Conservation (phyloP, 2,113 vertebrate genomes). For the Epinephelus cyanopodus region DNA sequence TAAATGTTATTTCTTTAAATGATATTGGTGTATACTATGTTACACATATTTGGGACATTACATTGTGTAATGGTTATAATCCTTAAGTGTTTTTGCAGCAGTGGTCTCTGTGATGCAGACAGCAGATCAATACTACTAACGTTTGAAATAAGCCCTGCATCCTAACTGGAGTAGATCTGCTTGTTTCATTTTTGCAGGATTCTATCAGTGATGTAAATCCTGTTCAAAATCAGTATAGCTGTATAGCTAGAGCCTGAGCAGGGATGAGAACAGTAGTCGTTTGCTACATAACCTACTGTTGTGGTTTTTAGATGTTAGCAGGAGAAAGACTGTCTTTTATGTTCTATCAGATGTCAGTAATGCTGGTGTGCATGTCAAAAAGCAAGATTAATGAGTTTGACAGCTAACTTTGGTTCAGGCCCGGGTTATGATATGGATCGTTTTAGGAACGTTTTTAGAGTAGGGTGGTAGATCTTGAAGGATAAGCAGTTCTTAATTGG, state of each 20-base stretch:
- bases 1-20: neutral
- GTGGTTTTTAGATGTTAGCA: neutral
- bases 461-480: neutral
- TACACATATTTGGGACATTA: neutral
- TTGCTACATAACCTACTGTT: neutral
- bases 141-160: neutral
- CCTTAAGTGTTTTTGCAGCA: slow-evolving; percentile 11
- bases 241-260: neutral
- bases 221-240: neutral
- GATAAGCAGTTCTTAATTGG: neutral
- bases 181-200: neutral
- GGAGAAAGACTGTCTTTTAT: neutral
- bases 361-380: neutral
- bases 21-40: neutral
- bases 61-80: neutral
- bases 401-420: neutral
- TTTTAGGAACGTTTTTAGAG: neutral
- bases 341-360: neutral
- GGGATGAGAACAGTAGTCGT: neutral
- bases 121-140: neutral
- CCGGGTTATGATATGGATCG: neutral
- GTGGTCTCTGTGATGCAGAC: neutral
- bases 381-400: neutral
- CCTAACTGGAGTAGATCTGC: neutral
- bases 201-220: neutral